phyloP scores from a whole-genome alignment of 2,888 invertebrate species.

The Melieria crassipennis region DNA sequence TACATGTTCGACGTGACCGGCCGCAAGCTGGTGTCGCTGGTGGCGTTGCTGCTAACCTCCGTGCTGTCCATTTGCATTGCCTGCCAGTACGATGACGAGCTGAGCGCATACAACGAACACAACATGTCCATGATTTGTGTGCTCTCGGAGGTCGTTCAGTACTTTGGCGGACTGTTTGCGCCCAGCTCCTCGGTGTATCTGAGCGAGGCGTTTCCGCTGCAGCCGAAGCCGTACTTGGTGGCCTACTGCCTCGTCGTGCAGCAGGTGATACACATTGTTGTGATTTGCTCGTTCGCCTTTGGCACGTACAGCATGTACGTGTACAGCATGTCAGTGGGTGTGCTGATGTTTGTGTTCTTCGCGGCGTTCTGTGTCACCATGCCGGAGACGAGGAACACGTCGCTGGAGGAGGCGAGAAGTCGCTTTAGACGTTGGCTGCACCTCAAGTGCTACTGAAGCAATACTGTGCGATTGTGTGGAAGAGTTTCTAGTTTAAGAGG shows the following conservation, averaged over 20 bases:
- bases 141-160: constrained; percentile 50
- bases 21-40: constrained; percentile 47
- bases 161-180: constrained; percentile 52
- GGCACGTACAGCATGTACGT: constrained; percentile 16
- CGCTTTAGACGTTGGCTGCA: constrained; percentile 30
- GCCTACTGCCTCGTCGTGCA: constrained; percentile 51
- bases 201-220: constrained; percentile 56
- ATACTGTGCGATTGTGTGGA: too few species aligned
- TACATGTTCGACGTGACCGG: constrained; percentile 48
- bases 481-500: too few species aligned
- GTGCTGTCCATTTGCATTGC: constrained; percentile 50
- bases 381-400: constrained; percentile 39
- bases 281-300: constrained; percentile 28
- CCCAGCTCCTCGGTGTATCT: constrained; percentile 51
- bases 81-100: constrained; percentile 38
- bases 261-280: constrained; percentile 44
- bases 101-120: constrained; percentile 22
- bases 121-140: constrained; percentile 44
- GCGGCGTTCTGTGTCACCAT: constrained; percentile 29
- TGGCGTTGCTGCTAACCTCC: constrained; percentile 49
- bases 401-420: constrained; percentile 36
- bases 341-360: constrained; percentile 48
- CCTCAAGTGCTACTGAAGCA: constrained; percentile 15
- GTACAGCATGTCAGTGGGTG: constrained; percentile 39
- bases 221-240: constrained; percentile 50